These are phyloP conservation scores for Matsumyia berberina DNA, from an alignment of 2,888 invertebrate species.

Conservation along the genomic window DNA sequence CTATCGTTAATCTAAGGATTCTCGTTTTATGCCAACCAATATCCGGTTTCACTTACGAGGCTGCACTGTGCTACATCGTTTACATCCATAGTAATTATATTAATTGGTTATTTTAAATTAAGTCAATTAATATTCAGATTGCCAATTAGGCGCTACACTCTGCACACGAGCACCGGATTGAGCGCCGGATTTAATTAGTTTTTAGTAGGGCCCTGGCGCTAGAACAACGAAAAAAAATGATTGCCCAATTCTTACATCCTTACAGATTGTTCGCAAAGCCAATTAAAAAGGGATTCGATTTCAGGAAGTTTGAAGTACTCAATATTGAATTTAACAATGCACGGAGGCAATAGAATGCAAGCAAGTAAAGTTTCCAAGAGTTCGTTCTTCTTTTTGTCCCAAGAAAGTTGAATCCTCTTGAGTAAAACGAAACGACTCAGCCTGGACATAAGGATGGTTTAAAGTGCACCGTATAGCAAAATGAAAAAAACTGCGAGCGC, in stretches of 20 bases:
- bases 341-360: conserved; percentile 35
- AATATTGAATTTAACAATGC: conserved; percentile 41
- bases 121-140: conserved; percentile 44
- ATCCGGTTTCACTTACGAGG: neutral
- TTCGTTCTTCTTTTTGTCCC: conserved; percentile 6
- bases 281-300: conserved; percentile 56
- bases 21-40: conserved; percentile 14
- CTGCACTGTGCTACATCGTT: conserved; percentile 11
- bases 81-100: conserved; percentile 29
- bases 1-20: conserved; percentile 1
- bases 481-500: conserved; percentile 13
- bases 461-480: conserved; percentile 18
- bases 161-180: conserved; percentile 37
- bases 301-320: conserved; percentile 28
- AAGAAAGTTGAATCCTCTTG: conserved; percentile 52
- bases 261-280: conserved; percentile 42
- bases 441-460: neutral
- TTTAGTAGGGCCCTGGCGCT: conserved; percentile 10
- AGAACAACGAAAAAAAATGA: neutral
- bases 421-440: conserved; percentile 9
- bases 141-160: conserved; percentile 19
- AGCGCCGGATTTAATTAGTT: conserved; percentile 35
- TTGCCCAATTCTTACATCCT: conserved; percentile 16
- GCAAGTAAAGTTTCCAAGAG: conserved; percentile 15
- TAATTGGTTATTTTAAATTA: conserved; percentile 41